Conservation (phyloP, 2,113 vertebrate genomes). For the Acanthisitta chloris region DNA sequence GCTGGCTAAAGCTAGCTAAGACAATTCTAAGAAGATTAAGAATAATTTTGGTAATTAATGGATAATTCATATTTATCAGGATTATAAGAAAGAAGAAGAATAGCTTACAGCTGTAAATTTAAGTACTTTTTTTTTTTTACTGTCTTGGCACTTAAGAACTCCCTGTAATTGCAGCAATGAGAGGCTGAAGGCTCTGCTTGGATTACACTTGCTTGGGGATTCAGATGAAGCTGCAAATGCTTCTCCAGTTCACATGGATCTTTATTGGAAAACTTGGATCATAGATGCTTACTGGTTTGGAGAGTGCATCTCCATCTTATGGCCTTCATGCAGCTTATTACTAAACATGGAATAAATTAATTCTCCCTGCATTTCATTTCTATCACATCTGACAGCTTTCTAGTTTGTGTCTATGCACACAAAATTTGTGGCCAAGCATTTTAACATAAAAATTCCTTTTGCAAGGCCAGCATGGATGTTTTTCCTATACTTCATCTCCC, state of each 20-base stretch:
- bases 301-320: neutral
- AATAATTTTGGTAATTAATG: constrained; percentile 17
- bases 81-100: neutral
- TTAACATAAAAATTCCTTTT: constrained; percentile 17
- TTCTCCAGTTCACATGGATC: neutral
- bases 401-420: neutral
- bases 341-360: constrained; percentile 21
- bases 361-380: neutral
- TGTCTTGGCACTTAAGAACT: neutral
- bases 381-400: constrained; percentile 20
- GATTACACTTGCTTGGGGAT: neutral
- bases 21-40: constrained; percentile 15
- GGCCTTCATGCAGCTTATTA: neutral
- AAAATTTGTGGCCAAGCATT: neutral
- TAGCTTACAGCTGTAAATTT: neutral
- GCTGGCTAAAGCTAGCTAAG: neutral
- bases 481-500: neutral
- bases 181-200: neutral
- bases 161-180: neutral
- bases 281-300: neutral
- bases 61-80: neutral
- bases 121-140: neutral
- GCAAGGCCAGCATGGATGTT: neutral
- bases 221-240: neutral
- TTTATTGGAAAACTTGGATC: neutral